Conservation (phyloP, 2,113 vertebrate species). For the Pristiophorus japonicus region DNA sequence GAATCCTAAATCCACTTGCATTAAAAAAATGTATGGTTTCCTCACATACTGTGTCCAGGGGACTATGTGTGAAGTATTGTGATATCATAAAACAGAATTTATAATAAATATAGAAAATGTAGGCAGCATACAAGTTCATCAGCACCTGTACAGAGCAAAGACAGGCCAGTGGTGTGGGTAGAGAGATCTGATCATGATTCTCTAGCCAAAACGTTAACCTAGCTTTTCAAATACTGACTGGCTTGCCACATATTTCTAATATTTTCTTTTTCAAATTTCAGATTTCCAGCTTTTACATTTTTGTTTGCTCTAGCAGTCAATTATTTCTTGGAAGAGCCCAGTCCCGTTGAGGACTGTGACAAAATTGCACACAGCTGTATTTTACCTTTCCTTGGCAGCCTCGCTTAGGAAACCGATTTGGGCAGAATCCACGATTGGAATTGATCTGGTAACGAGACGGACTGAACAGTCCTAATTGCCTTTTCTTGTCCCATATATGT, state of each 20-base stretch:
- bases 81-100: neutral
- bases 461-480: neutral
- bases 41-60: neutral
- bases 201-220: neutral
- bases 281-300: neutral
- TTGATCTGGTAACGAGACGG: neutral
- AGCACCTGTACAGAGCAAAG: neutral
- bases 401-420: neutral
- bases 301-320: neutral
- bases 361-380: too few relatives aligned
- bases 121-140: neutral
- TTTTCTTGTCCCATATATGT: neutral
- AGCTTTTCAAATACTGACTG: neutral
- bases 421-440: neutral
- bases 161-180: neutral
- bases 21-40: neutral
- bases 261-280: neutral
- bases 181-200: neutral
- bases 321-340: neutral
- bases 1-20: neutral
- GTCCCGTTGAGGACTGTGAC: neutral
- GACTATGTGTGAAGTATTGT: neutral
- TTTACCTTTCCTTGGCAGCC: neutral
- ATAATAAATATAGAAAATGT: neutral
- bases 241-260: neutral